These are phyloP conservation scores for Bungarus multicinctus DNA, from an alignment of 2,113 vertebrate species.

Conservation along the genomic window DNA sequence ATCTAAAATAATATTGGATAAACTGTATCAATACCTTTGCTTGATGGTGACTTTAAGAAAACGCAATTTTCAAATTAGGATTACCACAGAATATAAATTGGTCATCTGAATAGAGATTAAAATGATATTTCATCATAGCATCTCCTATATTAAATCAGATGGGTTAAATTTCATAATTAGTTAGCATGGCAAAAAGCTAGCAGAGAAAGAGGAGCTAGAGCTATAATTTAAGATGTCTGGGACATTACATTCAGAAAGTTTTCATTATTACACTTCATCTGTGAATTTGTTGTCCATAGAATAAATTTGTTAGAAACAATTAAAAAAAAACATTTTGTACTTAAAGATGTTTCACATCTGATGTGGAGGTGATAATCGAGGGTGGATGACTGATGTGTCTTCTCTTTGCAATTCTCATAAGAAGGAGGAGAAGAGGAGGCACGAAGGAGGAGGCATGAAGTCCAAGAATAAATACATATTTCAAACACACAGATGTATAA, in stretches of 20 bases:
- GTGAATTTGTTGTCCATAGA: not conserved
- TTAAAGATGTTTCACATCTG: not conserved
- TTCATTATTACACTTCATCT: not conserved
- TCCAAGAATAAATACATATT: not conserved
- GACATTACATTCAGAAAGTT: not conserved
- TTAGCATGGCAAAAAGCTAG: not conserved
- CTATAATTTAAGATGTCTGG: not conserved
- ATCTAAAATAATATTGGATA: not conserved
- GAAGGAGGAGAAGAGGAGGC: not conserved
- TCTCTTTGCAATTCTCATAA: not conserved
- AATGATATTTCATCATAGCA: not conserved
- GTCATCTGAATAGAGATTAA: not conserved
- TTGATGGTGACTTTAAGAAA: not conserved
- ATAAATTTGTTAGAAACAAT: not conserved
- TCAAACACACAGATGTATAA: not conserved
- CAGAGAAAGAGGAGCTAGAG: not conserved
- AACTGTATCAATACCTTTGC: not conserved
- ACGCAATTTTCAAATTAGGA: not conserved
- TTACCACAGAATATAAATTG: not conserved
- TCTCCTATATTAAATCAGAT: not conserved
- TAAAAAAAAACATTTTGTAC: not conserved
- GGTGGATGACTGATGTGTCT: not conserved
- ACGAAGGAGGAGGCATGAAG: not conserved
- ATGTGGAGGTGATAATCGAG: not conserved
- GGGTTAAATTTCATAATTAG: not conserved